A percentile compares a stretch with the other conserved stretches of the same genome.
phyloP scores from a whole-genome alignment of 1,140 invertebrate species.

The Philopotamus ludificatus region DNA sequence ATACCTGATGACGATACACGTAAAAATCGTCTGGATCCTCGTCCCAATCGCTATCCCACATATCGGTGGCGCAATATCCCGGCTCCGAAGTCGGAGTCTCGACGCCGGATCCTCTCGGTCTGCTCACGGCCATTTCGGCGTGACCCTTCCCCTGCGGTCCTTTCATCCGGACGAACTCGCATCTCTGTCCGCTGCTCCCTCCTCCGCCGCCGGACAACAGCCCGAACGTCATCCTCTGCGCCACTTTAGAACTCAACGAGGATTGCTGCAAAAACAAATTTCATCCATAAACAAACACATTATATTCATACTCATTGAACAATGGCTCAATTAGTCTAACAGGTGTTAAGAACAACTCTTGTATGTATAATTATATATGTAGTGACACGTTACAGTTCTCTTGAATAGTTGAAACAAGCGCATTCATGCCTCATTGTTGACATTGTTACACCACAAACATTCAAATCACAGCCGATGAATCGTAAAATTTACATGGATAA shows the following conservation, averaged over 20 bases:
- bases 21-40: slow-evolving; percentile 83
- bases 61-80: slow-evolving; percentile 76
- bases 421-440: too few species aligned
- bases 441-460: too few species aligned
- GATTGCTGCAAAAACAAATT: slow-evolving; percentile 66
- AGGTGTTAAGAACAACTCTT: too few species aligned
- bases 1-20: slow-evolving; percentile 75
- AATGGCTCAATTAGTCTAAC: too few species aligned
- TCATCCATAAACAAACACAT: too few species aligned
- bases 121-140: slow-evolving; percentile 96
- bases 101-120: slow-evolving; percentile 84
- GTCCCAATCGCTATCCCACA: slow-evolving; percentile 86
- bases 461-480: too few species aligned
- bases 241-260: slow-evolving; percentile 90
- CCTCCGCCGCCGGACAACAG: slow-evolving; percentile 70
- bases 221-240: slow-evolving; percentile 93
- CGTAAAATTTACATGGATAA: too few species aligned
- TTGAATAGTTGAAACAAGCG: too few species aligned
- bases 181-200: slow-evolving; percentile 69
- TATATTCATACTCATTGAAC: too few species aligned
- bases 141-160: slow-evolving; percentile 95
- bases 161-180: slow-evolving; percentile 97
- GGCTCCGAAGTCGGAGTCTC: slow-evolving; percentile 95
- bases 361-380: too few species aligned
- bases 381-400: too few species aligned